A percentile compares a stretch with the other conserved stretches of the same genome.
These are phyloP conservation scores for Leptopilina clavipes DNA, from an alignment of 1,140 invertebrate species.

Conservation along the genomic window DNA sequence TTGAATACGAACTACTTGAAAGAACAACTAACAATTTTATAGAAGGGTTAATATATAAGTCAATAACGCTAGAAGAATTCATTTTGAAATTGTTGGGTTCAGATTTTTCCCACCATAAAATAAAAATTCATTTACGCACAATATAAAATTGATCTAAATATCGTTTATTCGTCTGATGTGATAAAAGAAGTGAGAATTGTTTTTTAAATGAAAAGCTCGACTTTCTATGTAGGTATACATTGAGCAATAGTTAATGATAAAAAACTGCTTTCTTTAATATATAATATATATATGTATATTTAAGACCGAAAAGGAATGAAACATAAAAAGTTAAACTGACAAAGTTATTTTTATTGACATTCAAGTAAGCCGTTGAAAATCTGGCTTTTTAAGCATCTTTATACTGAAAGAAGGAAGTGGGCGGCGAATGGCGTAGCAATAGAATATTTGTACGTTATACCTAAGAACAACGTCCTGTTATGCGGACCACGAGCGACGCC, in stretches of 20 bases:
- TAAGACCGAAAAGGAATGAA: too few species aligned
- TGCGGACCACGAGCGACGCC: conserved; percentile 5
- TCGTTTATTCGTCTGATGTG: too few species aligned
- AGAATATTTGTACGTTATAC: conserved; percentile 1
- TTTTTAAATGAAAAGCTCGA: too few species aligned
- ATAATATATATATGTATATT: too few species aligned
- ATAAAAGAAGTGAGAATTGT: too few species aligned
- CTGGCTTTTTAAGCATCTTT: conserved; percentile 20
- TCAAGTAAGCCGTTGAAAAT: neutral
- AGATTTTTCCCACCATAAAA: neutral
- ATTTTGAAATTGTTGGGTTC: neutral
- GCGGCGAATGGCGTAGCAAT: conserved; percentile 2
- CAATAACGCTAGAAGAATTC: neutral
- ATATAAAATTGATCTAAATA: too few species aligned
- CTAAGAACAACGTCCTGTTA: conserved; percentile 7
- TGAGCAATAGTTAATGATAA: too few species aligned
- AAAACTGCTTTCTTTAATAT: too few species aligned
- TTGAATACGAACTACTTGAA: neutral
- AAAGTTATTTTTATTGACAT: neutral
- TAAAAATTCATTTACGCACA: too few species aligned
- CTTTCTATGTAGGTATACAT: too few species aligned
- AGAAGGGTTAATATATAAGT: conserved; percentile 7
- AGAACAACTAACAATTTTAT: neutral
- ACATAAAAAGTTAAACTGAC: neutral
- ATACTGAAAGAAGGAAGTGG: neutral